Conservation (phyloP, 2,113 vertebrate species). For the Talpa occidentalis region DNA sequence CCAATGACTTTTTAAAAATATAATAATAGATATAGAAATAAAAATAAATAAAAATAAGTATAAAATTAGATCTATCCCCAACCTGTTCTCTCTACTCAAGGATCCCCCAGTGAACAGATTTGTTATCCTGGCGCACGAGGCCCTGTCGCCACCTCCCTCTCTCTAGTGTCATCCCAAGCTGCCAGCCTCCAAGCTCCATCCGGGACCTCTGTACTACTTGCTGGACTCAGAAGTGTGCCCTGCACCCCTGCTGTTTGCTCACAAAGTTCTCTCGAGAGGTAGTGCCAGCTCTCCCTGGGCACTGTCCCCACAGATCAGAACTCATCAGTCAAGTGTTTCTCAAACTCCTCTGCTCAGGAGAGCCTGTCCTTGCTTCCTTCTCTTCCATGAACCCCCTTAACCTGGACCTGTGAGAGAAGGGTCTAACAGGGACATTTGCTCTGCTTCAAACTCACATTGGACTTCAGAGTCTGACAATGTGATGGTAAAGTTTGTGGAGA, state of each 20-base stretch:
- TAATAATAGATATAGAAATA: too few relatives aligned
- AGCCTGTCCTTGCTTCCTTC: neutral
- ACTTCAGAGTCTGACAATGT: neutral
- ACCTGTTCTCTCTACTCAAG: neutral
- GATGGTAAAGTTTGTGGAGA: neutral
- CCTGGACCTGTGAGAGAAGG: neutral
- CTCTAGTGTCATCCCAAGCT: accelerated
- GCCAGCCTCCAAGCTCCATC: neutral
- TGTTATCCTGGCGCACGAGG: neutral
- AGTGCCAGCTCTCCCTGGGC: neutral
- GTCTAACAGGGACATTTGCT: neutral
- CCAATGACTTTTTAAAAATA: neutral
- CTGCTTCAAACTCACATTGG: neutral
- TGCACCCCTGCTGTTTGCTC: neutral
- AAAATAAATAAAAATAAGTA: too few relatives aligned
- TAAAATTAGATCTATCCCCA: neutral
- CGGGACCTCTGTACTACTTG: neutral
- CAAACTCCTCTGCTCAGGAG: neutral
- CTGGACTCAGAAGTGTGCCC: neutral
- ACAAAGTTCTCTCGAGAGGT: neutral
- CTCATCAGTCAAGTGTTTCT: neutral
- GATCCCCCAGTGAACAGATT: neutral
- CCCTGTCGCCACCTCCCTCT: neutral
- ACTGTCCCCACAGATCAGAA: neutral
- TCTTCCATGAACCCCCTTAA: neutral